Conservation (phyloP, 2,797 vertebrate genomes). For the Sebastes steindachneri region DNA sequence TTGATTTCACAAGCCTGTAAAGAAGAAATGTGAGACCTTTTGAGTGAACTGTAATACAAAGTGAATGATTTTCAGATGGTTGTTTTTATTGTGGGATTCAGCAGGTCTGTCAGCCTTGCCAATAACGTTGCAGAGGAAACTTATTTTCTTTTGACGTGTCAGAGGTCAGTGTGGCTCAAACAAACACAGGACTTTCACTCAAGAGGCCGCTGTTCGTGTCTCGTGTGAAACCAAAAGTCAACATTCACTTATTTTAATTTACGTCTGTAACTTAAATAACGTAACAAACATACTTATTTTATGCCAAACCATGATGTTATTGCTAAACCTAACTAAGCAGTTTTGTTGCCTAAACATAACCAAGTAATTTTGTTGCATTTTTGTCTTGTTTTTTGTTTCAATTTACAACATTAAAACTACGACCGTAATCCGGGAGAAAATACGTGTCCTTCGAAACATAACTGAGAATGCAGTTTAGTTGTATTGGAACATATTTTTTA, state of each 20-base stretch:
- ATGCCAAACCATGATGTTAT: neutral
- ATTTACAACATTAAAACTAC: neutral
- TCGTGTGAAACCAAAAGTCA: too few relatives aligned
- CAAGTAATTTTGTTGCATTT: neutral
- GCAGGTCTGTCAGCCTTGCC: too few relatives aligned
- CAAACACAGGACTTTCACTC: too few relatives aligned
- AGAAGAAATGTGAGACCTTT: conserved; percentile 3
- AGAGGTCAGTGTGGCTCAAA: too few relatives aligned
- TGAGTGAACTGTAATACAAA: neutral
- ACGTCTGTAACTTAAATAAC: too few relatives aligned
- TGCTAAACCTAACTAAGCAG: neutral
- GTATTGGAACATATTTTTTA: too few relatives aligned
- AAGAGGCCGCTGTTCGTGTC: too few relatives aligned
- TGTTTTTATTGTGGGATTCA: neutral
- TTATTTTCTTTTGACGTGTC: too few relatives aligned
- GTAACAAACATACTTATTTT: neutral
- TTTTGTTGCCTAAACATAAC: neutral
- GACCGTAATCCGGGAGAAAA: neutral
- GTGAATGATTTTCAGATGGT: neutral
- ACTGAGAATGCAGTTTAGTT: too few relatives aligned
- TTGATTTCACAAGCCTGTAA: conserved; percentile 13
- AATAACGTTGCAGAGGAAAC: too few relatives aligned
- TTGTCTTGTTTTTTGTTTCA: neutral
- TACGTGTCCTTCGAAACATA: neutral
- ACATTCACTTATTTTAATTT: too few relatives aligned